Evolutionary conservation across 2,888 invertebrate genomes (phyloP), one percentile per base, ranked within the genome.

Genomic region (Drosophila mulleri): DNA sequence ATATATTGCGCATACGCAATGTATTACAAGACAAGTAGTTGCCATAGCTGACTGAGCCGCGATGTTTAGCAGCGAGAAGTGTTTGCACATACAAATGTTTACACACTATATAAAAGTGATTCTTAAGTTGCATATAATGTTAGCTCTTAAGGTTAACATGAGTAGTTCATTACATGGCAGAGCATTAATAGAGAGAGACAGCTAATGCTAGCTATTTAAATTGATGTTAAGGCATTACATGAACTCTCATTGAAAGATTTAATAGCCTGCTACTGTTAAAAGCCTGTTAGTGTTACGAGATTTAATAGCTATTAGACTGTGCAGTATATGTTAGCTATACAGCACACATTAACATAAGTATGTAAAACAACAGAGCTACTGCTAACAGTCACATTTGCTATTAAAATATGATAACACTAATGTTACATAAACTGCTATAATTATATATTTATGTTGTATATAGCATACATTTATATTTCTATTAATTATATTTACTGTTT

Each of bases 1-100:
- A 39, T 23, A 68, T 45, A 79, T 79, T 78, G 72, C 69, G 72
- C 67, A 78, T 75, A 78, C 78, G 76, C 78, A 67, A 37, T 63
- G 72, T 75, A 35, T 45, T 35, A 37, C 62, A 45, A 16, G 35
- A 37, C 52, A 16, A 60, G 45, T 23, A 52, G 32, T 47, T 14
- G 47, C 44, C 16, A 53, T 63, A 23, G 57, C 47, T 52, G 47
- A 8, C 29, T 8, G 29, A 56, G 42, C 35, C 56, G 58, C 58
- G 62, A 45, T 62, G 54, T 50, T 50, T 41, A 26, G 52, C 37
- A 23, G 14, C 6, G 11, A 2, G 6, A 47, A 63, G 23, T 48
- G 50, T n/a, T 45, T 52, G 16, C 1, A 29, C 18, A 35, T 42
- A 20, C 32, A 53, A 23, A 37, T 50, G 50, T 32, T 50, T 23